phyloP scores from a whole-genome alignment of 2,888 invertebrate genomes.

The Agapostemon virescens region DNA sequence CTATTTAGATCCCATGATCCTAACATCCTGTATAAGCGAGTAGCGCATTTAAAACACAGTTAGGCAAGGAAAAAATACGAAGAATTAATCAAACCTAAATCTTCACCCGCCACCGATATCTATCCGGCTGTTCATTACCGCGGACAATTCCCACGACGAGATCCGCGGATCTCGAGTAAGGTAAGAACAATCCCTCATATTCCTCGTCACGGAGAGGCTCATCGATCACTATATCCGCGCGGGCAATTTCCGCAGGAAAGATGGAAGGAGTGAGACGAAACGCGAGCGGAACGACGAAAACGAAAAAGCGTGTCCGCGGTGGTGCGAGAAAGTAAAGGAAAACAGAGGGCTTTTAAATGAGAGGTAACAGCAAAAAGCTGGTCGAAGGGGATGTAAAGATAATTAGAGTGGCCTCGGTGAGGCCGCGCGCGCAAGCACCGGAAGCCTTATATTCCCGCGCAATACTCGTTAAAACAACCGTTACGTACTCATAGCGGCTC shows the following conservation, averaged over 20 bases:
- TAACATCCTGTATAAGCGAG: no score
- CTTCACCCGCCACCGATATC: conserved; percentile 8
- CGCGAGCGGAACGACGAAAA: not conserved
- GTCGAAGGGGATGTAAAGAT: conserved; percentile 54
- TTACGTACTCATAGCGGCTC: conserved; percentile 75
- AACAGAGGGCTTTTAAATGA: conserved; percentile 16
- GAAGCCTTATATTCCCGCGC: conserved; percentile 64
- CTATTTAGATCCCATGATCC: no score
- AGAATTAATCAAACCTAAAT: conserved; percentile 4
- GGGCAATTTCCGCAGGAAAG: no score
- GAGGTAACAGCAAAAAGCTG: conserved; percentile 46
- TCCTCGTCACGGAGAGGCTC: not conserved
- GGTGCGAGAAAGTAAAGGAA: not conserved
- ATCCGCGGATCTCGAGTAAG: not conserved
- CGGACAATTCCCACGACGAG: not conserved
- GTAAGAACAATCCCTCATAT: conserved; percentile 8
- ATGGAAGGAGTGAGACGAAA: not conserved
- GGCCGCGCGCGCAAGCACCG: conserved; percentile 26
- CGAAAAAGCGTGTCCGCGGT: not conserved
- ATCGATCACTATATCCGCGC: conserved; percentile 19
- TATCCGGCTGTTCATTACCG: conserved; percentile 13
- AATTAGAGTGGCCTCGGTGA: conserved; percentile 55
- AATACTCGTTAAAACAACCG: conserved; percentile 75
- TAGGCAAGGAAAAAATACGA: not conserved
- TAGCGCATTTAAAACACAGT: not conserved